A percentile compares a stretch with the other conserved stretches of the same genome.
Evolutionary conservation across 2,113 vertebrate species (phyloP).

Genomic region (Thamnaconus septentrionalis): DNA sequence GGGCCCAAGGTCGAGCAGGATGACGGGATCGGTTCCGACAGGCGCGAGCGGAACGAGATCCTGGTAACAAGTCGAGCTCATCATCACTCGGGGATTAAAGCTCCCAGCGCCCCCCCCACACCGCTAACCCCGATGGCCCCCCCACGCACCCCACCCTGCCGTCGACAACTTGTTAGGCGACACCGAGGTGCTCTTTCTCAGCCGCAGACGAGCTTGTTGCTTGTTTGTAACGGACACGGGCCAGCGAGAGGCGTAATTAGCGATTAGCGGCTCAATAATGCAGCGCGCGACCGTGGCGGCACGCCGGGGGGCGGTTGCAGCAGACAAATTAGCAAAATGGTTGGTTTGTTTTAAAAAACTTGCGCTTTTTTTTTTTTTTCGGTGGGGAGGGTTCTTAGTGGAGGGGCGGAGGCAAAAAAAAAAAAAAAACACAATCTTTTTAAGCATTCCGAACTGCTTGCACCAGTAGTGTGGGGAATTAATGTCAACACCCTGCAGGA

Average conservation of each 20-base stretch:
- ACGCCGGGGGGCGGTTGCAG: slow-evolving; percentile 38
- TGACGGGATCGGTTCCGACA: slow-evolving; percentile 69
- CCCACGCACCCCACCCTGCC: neutral
- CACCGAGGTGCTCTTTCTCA: slow-evolving; percentile 47
- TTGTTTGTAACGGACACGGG: slow-evolving; percentile 47
- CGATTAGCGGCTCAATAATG: slow-evolving; percentile 46
- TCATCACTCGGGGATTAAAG: slow-evolving; percentile 57
- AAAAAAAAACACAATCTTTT: slow-evolving; percentile 37
- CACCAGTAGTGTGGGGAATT: slow-evolving; percentile 62
- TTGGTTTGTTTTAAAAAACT: slow-evolving; percentile 60
- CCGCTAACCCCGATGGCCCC: no score
- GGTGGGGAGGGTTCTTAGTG: no score
- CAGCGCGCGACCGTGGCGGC: slow-evolving; percentile 31
- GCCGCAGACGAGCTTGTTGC: slow-evolving; percentile 56
- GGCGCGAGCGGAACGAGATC: slow-evolving; percentile 59
- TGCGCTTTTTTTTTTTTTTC: neutral
- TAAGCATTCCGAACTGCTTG: slow-evolving; percentile 59
- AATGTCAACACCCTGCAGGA: slow-evolving; percentile 75
- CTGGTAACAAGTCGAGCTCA: slow-evolving; percentile 75
- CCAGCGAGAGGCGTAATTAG: slow-evolving; percentile 53
- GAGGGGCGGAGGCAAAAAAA: no score
- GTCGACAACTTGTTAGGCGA: slow-evolving; percentile 68
- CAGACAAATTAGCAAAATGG: slow-evolving; percentile 56
- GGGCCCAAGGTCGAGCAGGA: slow-evolving; percentile 70
- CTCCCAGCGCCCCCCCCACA: neutral